Conservation (phyloP, 2,888 invertebrate genomes). For the Seira musarum region DNA sequence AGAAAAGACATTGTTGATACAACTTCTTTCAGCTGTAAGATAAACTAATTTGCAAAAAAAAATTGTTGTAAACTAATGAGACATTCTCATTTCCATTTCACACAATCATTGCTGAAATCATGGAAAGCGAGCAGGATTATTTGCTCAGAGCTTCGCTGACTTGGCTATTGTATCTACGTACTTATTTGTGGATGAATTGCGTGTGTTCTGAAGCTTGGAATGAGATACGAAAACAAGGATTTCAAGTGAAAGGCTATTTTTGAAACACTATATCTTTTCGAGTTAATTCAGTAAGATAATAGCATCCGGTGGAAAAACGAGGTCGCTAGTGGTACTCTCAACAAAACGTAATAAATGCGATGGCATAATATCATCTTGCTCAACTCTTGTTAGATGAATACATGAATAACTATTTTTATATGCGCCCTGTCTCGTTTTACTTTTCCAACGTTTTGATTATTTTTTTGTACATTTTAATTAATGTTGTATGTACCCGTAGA, state of each 20-base stretch:
- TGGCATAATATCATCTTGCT: background rate
- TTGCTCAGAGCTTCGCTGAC: background rate
- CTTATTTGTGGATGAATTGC: background rate
- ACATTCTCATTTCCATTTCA: background rate
- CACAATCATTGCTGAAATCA: background rate
- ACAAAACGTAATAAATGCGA: background rate
- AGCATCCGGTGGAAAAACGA: too few species aligned
- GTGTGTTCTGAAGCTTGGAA: background rate
- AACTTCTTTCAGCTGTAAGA: background rate
- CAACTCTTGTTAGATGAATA: background rate
- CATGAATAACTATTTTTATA: background rate
- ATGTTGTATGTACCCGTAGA: constrained; percentile 75
- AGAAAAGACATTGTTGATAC: too few species aligned
- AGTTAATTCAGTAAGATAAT: background rate
- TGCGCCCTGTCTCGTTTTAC: background rate
- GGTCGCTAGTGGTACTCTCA: too few species aligned
- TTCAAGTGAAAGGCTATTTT: background rate
- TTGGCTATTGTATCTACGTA: background rate
- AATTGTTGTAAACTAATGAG: background rate
- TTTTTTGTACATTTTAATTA: background rate
- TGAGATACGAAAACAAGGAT: background rate
- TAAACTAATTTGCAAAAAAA: background rate
- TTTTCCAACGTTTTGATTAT: constrained; percentile 56
- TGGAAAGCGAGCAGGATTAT: background rate
- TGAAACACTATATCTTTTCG: background rate